Percentiles rank a stretch among this genome's conserved stretches.
These are phyloP conservation scores for Octonoba sinensis DNA, from an alignment of 2,888 invertebrate species.

Conservation along the genomic window DNA sequence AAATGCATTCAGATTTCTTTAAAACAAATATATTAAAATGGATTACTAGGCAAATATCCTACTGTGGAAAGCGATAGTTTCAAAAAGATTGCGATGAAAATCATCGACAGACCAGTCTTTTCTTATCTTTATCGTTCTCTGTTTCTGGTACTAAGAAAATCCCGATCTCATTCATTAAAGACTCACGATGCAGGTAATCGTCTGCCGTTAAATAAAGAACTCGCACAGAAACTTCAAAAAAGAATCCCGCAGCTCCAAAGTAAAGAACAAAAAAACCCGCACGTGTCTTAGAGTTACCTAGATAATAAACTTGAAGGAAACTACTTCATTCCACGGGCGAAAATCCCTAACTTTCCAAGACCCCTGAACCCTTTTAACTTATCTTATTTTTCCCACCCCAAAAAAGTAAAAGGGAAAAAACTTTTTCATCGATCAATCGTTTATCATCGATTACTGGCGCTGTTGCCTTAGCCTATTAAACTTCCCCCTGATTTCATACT, in stretches of 20 bases:
- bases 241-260: conserved; percentile 8
- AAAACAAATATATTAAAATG: no score
- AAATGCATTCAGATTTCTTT: no score
- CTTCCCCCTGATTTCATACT: conserved; percentile 65
- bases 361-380: conserved; percentile 50
- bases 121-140: no score
- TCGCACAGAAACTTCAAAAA: conserved; percentile 9
- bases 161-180: conserved; percentile 51
- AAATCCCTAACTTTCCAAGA: conserved; percentile 34
- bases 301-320: conserved; percentile 54
- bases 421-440: conserved; percentile 59
- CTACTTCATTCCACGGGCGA: conserved; percentile 47
- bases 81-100: no score
- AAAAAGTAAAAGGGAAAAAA: conserved; percentile 14
- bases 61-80: no score
- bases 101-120: no score
- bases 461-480: conserved; percentile 62
- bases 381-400: conserved; percentile 30
- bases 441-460: conserved; percentile 60
- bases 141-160: no score
- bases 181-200: conserved; percentile 56
- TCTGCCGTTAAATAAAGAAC: conserved; percentile 46
- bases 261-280: conserved; percentile 19
- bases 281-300: conserved; percentile 41
- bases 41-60: no score